phyloP scores from a whole-genome alignment of 2,797 vertebrate genomes.

The Geotrypetes seraphini region DNA sequence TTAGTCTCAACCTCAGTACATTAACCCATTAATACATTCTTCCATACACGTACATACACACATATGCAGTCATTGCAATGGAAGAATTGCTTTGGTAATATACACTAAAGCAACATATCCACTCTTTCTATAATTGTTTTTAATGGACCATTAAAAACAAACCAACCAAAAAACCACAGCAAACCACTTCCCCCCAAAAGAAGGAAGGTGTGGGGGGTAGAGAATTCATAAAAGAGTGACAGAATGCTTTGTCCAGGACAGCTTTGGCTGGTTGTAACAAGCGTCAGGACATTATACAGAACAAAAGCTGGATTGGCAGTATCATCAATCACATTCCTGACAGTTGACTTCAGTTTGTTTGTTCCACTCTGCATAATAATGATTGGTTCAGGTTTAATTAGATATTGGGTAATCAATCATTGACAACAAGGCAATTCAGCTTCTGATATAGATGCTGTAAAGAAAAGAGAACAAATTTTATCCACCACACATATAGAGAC shows the following conservation, averaged over 20 bases:
- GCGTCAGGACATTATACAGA: conserved; percentile 88
- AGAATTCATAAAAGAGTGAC: conserved; percentile 76
- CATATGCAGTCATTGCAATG: background rate
- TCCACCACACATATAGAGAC: conserved; percentile 12
- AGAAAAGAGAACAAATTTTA: conserved; percentile 28
- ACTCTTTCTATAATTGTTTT: conserved; percentile 38
- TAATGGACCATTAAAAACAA: conserved; percentile 7
- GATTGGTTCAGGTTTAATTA: conserved; percentile 99
- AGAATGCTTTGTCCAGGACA: conserved; percentile 81
- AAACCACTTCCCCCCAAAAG: no score
- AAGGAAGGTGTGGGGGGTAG: conserved; percentile 37
- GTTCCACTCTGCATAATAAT: conserved; percentile 99
- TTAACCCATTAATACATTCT: conserved; percentile 29
- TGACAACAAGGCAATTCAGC: conserved; percentile 93
- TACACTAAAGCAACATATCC: conserved; percentile 61
- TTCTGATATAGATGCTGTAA: conserved; percentile 57
- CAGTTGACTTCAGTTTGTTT: conserved; percentile 98
- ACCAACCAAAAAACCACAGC: no score
- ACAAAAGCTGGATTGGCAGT: conserved; percentile 88
- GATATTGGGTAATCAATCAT: conserved; percentile 99
- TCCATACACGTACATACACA: background rate
- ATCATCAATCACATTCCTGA: conserved; percentile 95
- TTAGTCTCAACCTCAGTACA: conserved; percentile 51
- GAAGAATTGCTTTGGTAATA: conserved; percentile 44
- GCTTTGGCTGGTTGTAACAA: conserved; percentile 96